Evolutionary conservation across 2,113 vertebrate species (phyloP).

Genomic region (Nyctereutes procyonoides): DNA sequence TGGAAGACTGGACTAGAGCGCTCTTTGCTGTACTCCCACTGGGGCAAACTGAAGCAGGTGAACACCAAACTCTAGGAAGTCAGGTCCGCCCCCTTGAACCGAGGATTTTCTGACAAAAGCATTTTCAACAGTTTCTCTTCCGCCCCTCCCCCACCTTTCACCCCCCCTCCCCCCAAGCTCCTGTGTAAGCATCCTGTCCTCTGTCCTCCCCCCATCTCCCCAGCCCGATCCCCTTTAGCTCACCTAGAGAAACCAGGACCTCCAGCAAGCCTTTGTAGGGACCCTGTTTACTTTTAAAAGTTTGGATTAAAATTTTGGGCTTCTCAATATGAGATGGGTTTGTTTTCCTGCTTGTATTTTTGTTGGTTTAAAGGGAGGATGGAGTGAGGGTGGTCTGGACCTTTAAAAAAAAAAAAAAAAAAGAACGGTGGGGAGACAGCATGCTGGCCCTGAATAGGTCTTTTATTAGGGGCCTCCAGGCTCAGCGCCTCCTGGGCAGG

Average conservation of each 20-base stretch:
- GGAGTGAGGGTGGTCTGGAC: constrained; percentile 33
- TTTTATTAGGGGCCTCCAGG: background rate
- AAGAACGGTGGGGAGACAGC: background rate
- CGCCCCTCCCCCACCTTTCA: fast-evolving
- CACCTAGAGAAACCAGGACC: background rate
- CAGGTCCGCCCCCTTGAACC: background rate
- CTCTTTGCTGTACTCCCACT: background rate
- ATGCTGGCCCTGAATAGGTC: background rate
- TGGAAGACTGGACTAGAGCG: background rate
- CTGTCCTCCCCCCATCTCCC: fast-evolving
- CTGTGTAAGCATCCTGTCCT: background rate
- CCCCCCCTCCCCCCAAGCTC: background rate
- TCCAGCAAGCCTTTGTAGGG: background rate
- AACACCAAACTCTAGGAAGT: constrained; percentile 13
- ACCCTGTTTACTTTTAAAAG: background rate
- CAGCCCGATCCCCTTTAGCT: background rate
- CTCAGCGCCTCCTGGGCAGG: background rate
- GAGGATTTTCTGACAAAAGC: constrained; percentile 25
- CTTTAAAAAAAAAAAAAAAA: constrained; percentile 7
- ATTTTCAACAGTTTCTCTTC: background rate
- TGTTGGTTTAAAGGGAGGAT: constrained; percentile 49
- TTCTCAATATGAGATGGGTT: background rate
- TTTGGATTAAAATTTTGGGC: constrained; percentile 28
- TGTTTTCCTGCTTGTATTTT: background rate
- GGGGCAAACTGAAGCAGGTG: background rate